Percentiles rank a stretch among this genome's conserved stretches.
Conservation (phyloP, 2,113 vertebrate species). For the Megatriorchis doriae region DNA sequence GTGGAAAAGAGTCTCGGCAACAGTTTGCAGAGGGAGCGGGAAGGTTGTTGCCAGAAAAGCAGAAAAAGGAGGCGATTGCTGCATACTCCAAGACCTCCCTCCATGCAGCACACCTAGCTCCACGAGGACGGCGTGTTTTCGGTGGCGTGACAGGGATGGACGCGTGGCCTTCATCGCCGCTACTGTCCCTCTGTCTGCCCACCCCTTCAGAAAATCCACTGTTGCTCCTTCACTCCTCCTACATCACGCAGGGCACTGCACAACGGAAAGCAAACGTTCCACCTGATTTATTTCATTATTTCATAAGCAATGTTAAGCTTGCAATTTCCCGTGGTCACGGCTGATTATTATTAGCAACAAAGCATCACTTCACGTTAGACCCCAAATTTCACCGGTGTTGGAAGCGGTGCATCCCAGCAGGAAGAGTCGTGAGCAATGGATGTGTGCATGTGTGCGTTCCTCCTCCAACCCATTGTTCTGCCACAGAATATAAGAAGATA, state of each 20-base stretch:
- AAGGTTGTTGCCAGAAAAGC: conserved; percentile 36
- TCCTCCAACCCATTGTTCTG: neutral
- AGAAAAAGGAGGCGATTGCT: neutral
- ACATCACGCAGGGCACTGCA: neutral
- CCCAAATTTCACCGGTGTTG: neutral
- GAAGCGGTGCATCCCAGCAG: neutral
- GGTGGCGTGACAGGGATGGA: neutral
- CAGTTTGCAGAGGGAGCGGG: conserved; percentile 60
- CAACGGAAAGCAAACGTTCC: neutral
- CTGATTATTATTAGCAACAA: neutral
- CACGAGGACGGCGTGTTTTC: fast-evolving
- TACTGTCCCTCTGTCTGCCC: neutral
- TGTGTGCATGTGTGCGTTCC: neutral
- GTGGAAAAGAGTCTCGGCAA: conserved; percentile 70
- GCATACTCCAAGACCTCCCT: neutral
- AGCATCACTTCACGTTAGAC: neutral
- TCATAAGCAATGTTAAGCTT: neutral
- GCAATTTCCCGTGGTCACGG: neutral
- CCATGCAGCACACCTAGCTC: neutral
- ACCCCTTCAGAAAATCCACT: neutral
- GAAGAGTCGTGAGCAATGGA: neutral
- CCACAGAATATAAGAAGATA: neutral
- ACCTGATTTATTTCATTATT: conserved; percentile 13
- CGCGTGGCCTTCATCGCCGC: neutral
- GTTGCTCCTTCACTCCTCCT: neutral